phyloP scores from a whole-genome alignment of 2,113 vertebrate species.

The Xenopus borealis region DNA sequence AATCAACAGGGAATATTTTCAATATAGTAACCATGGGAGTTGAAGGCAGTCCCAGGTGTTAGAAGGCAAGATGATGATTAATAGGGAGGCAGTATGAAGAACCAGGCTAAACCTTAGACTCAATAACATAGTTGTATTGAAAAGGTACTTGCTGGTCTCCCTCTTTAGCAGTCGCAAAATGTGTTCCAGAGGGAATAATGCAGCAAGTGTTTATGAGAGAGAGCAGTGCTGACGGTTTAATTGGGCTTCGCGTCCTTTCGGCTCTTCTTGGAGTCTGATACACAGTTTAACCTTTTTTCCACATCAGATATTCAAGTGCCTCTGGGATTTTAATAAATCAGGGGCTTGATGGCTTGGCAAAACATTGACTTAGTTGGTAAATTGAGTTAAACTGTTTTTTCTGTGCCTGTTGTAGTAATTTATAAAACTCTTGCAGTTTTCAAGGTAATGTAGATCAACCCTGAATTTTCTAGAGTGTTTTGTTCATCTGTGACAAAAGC shows the following conservation, averaged over 20 bases:
- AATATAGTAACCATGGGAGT: constrained; percentile 76
- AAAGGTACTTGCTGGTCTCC: constrained; percentile 68
- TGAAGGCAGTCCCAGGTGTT: constrained; percentile 75
- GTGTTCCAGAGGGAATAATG: constrained; percentile 65
- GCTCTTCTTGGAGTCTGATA: constrained; percentile 69
- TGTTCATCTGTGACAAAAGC: constrained; percentile 35
- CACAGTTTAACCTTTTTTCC: constrained; percentile 75
- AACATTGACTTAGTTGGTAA: constrained; percentile 54
- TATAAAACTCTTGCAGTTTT: constrained; percentile 43
- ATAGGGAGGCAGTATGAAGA: constrained; percentile 67
- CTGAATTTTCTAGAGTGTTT: constrained; percentile 34
- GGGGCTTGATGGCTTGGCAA: constrained; percentile 54
- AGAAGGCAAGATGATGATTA: constrained; percentile 72
- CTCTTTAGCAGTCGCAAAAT: constrained; percentile 63
- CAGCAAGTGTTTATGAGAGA: constrained; percentile 64
- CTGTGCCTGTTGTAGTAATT: constrained; percentile 36
- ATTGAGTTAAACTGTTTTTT: constrained; percentile 57
- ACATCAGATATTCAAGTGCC: constrained; percentile 56
- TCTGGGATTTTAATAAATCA: constrained; percentile 62
- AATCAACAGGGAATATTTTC: constrained; percentile 85
- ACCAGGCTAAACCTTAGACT: constrained; percentile 64
- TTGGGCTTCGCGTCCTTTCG: constrained; percentile 71
- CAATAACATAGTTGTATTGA: constrained; percentile 60
- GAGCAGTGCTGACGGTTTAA: constrained; percentile 71
- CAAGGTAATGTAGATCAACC: constrained; percentile 17